Base-by-base conservation (phyloP, 2,797 vertebrate genomes). In the Gymnocypris eckloni region DNA sequence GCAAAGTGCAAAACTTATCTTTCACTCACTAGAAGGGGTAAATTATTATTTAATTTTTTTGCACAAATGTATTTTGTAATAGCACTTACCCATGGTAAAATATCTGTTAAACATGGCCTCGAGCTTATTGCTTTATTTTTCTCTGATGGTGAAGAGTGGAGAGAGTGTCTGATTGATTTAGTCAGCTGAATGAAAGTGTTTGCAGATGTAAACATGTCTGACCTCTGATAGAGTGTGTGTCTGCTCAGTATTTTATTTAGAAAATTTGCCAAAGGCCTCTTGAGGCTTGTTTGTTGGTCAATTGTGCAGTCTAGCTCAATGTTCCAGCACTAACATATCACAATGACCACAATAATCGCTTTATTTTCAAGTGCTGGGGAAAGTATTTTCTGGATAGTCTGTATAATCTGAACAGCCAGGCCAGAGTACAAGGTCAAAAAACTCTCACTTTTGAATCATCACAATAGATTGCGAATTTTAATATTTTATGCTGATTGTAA, bases 401-500 rank as follows among this genome's bases (percentile, higher is more conserved):
- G 43, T n/a, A 69, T 78, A 69, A 78, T 79, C 71, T 28, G 22
- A 79, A 25, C 50, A 45, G 82, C 59, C 11, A 33, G 11, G 15
- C 28, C 22, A 39, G 50, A 66, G 50, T 56, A 56, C 56, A 70
- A 70, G 83, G 67, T 72, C 66, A 37, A 80, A 28, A 85, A 66
- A 70, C 75, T 41, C 64, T 70, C 28, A 48, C 50, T 79, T 37
- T 76, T 28, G 48, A 87, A 61, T 77, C 28, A 2, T 28, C 39
- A 76, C 48, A 39, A 54, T 56, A 43, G 66, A 71, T 54, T 16
- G 3, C 12, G 3, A 33, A 80, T 80, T 85, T 72, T 59, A 61
- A 73, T 70, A 54, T 56, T 69, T 67, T 20, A 69, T 69, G 67
- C 78, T 72, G 78, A 67, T 87, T 79, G 71, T 79, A 79, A 70